Conservation (phyloP, 2,888 invertebrate genomes). For the Hetaerina titia region DNA sequence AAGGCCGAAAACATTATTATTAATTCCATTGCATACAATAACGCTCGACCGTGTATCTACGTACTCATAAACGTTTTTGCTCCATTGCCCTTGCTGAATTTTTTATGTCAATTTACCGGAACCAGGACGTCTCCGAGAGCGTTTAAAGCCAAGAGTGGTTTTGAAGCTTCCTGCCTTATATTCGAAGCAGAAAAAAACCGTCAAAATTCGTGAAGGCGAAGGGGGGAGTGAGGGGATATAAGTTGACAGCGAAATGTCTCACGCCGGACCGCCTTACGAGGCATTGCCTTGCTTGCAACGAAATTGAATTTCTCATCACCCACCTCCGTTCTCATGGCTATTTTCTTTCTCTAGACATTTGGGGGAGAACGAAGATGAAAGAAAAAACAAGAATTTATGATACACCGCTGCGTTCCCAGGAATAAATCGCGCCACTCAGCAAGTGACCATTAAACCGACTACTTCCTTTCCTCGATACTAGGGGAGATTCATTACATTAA, state of each 20-base stretch:
- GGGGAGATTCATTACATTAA: background rate
- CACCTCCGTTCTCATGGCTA: background rate
- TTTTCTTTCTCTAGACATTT: background rate
- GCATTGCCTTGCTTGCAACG: background rate
- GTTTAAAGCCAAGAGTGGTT: no score
- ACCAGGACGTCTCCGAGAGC: no score
- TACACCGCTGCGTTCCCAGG: background rate
- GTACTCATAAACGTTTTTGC: no score
- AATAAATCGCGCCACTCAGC: background rate
- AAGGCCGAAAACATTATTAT: no score
- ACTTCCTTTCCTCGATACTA: background rate
- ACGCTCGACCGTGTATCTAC: no score
- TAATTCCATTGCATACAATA: no score
- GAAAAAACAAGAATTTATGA: slow-evolving; percentile 7
- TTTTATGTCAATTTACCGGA: no score
- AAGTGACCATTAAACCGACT: background rate
- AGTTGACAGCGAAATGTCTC: background rate
- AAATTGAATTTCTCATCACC: background rate
- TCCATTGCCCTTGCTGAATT: no score
- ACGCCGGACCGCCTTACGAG: background rate
- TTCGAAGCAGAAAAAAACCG: no score
- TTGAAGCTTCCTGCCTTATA: no score
- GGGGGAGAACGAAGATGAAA: background rate
- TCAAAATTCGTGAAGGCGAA: background rate
- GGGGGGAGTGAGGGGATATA: background rate